Evolutionary conservation across 2,113 vertebrate species (phyloP).

Genomic region (Ciconia stormi): DNA sequence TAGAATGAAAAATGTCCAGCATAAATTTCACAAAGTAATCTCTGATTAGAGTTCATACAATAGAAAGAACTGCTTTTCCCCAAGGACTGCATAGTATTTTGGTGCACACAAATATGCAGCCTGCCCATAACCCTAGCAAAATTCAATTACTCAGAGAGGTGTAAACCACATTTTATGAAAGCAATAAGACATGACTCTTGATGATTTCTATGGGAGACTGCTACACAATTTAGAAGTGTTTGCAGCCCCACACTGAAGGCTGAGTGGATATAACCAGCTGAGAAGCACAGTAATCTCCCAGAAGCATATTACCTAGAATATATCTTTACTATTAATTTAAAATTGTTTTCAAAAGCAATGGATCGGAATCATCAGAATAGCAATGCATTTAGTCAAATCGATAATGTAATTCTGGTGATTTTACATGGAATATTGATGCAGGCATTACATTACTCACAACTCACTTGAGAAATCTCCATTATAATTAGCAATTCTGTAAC

Average conservation of each 20-base stretch:
- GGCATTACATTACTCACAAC: not conserved
- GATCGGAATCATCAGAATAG: not conserved
- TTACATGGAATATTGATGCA: not conserved
- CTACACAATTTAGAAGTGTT: conserved; percentile 9
- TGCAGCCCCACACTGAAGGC: not conserved
- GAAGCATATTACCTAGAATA: not conserved
- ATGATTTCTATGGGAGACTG: conserved; percentile 38
- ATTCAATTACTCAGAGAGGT: conserved; percentile 58
- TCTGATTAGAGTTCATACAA: not conserved
- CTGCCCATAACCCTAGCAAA: conserved; percentile 33
- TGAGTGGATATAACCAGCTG: conserved; percentile 28
- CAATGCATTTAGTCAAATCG: conserved; percentile 27
- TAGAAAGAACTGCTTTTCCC: not conserved
- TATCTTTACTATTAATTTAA: conserved; percentile 25
- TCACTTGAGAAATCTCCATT: not conserved
- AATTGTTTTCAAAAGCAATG: conserved; percentile 31
- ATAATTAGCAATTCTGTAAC: not conserved
- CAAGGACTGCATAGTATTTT: not conserved
- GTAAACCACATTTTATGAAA: conserved; percentile 60
- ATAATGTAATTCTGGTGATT: conserved; percentile 30
- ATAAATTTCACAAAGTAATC: conserved; percentile 15
- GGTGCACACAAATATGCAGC: not conserved
- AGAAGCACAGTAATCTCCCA: conserved; percentile 9
- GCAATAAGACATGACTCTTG: conserved; percentile 44
- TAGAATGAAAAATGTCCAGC: conserved; percentile 13